Percentiles rank a stretch among this genome's conserved stretches.
Conservation (phyloP, 2,797 vertebrate species). For the Cossypha polioptera region DNA sequence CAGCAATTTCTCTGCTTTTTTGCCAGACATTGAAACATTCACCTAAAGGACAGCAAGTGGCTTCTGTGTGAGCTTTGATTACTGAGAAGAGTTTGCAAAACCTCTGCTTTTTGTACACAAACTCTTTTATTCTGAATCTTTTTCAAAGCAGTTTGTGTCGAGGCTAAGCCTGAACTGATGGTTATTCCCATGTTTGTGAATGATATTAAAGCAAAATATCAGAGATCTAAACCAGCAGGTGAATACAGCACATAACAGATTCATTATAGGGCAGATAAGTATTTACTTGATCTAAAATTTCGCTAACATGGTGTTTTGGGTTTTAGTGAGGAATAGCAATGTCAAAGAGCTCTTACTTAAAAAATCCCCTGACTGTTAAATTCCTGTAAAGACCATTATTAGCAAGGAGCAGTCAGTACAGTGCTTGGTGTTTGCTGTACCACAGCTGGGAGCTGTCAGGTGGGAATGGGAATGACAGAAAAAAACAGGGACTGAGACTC, state of each 20-base stretch:
- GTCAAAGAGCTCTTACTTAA: not conserved
- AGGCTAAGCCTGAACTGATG: not conserved
- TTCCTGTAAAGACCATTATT: not conserved
- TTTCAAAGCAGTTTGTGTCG: not conserved
- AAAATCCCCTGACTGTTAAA: accelerated
- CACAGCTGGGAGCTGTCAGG: not conserved
- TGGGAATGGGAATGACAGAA: not conserved
- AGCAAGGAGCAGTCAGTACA: not conserved
- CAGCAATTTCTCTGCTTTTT: not conserved
- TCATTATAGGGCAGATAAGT: not conserved
- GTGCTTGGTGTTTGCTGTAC: not conserved
- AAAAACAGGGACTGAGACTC: not conserved
- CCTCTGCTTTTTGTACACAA: not conserved
- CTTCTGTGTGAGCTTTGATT: not conserved
- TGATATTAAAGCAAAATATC: constrained; percentile 29
- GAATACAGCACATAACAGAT: not conserved
- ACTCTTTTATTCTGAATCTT: not conserved
- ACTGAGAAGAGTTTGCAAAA: not conserved
- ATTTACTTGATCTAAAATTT: not conserved
- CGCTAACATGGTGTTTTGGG: not conserved
- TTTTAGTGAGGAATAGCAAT: not conserved
- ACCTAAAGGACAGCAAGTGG: not conserved
- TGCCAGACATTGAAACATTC: not conserved
- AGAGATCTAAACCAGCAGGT: not conserved
- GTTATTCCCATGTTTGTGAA: constrained; percentile 10